A percentile compares a stretch with the other conserved stretches of the same genome.
Conservation (phyloP, 2,797 vertebrate species). For the Sphenodon punctatus region DNA sequence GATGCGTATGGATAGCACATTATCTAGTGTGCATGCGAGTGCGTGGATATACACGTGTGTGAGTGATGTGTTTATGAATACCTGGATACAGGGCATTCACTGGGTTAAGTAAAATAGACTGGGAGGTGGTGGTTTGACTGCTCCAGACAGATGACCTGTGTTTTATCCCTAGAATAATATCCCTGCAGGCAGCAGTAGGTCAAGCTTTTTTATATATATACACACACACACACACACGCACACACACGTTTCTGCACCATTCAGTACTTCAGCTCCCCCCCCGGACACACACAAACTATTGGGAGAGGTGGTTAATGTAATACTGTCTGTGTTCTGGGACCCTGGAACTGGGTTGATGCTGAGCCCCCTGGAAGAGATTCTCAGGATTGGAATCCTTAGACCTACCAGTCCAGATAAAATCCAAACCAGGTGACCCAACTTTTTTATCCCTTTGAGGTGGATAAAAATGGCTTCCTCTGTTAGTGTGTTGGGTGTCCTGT, state of each 20-base stretch:
- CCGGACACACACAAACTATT: rapidly evolving
- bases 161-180: not conserved
- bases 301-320: rapidly evolving
- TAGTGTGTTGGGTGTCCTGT: rapidly evolving
- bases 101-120: rapidly evolving
- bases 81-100: no score
- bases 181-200: no score
- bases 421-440: rapidly evolving
- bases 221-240: not conserved
- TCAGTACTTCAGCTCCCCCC: rapidly evolving
- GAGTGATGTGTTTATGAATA: not conserved
- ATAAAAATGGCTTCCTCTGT: no score
- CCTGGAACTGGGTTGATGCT: rapidly evolving
- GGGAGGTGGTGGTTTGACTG: not conserved
- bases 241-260: not conserved
- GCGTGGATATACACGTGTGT: not conserved
- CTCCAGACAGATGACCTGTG: not conserved
- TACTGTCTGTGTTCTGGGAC: rapidly evolving
- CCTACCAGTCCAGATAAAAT: rapidly evolving
- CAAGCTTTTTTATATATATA: not conserved
- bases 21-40: not conserved
- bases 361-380: not conserved
- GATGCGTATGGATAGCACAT: not conserved
- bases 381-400: rapidly evolving
- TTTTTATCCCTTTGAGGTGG: not conserved